These are phyloP conservation scores for Regulus satrapa DNA, from an alignment of 2,113 vertebrate genomes.

Conservation along the genomic window DNA sequence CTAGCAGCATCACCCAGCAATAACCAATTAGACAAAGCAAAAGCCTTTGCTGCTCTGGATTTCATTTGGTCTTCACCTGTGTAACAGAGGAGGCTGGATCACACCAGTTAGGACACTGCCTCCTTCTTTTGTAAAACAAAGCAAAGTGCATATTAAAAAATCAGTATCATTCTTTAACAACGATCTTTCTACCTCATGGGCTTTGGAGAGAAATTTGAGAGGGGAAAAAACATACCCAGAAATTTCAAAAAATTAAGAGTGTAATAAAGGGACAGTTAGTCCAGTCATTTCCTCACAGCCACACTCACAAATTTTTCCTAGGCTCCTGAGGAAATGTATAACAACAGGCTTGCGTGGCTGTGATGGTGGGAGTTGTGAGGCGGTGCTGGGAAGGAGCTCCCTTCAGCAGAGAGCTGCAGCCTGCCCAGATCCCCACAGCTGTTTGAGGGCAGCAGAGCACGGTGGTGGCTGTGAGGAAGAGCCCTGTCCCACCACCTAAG, in stretches of 20 bases:
- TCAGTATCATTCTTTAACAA: not conserved
- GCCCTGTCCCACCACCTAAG: not conserved
- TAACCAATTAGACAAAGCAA: not conserved
- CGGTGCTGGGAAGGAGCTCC: fast-evolving
- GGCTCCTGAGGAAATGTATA: not conserved
- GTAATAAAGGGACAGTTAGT: conserved; percentile 67
- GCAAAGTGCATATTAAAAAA: not conserved
- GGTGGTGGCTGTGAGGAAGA: not conserved
- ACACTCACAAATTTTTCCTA: not conserved
- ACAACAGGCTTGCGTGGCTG: fast-evolving
- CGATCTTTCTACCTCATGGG: conserved; percentile 71
- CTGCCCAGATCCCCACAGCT: too few species aligned
- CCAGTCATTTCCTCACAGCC: not conserved
- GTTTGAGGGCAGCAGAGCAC: fast-evolving
- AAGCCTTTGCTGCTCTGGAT: not conserved
- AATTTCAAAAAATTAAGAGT: conserved; percentile 85
- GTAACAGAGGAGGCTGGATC: not conserved
- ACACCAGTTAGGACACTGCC: not conserved
- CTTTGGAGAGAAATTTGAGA: conserved; percentile 86
- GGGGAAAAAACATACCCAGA: conserved; percentile 77
- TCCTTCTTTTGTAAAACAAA: not conserved
- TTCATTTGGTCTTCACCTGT: not conserved
- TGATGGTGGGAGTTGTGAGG: fast-evolving
- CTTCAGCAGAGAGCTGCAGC: not conserved
- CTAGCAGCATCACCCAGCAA: not conserved